Evolutionary conservation across 2,113 vertebrate genomes (phyloP).

Genomic region (Raja brachyura): DNA sequence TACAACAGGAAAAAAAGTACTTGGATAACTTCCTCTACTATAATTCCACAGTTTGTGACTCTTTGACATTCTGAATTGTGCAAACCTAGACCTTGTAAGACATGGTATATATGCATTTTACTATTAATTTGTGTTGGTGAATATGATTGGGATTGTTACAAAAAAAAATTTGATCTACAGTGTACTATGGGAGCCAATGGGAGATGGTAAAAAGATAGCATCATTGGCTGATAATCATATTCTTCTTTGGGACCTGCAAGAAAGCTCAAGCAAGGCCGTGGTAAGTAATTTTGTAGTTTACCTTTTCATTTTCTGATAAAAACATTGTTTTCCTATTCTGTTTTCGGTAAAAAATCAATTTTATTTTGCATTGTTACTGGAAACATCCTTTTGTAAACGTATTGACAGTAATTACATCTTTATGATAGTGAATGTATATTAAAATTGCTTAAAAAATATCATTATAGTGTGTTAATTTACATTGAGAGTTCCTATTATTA

Average conservation of each 20-base stretch:
- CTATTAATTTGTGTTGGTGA: background rate
- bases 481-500: background rate
- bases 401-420: background rate
- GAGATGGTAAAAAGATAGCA: conserved; percentile 83
- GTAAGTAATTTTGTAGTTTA: conserved; percentile 58
- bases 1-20: too few relatives aligned
- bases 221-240: conserved; percentile 87
- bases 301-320: background rate
- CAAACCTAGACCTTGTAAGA: background rate
- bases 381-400: background rate
- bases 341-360: background rate
- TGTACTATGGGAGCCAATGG: conserved; percentile 89
- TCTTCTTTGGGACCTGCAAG: conserved; percentile 89
- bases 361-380: background rate
- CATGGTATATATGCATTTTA: background rate
- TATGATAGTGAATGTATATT: background rate
- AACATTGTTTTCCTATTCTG: background rate
- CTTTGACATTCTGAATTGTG: background rate
- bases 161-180: conserved; percentile 52
- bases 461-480: background rate
- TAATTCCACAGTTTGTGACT: background rate
- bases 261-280: conserved; percentile 75
- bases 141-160: background rate
- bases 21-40: background rate
- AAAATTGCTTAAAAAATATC: background rate